These are phyloP conservation scores for Drymonia ruficornis DNA, from an alignment of 2,888 invertebrate genomes.

Conservation along the genomic window DNA sequence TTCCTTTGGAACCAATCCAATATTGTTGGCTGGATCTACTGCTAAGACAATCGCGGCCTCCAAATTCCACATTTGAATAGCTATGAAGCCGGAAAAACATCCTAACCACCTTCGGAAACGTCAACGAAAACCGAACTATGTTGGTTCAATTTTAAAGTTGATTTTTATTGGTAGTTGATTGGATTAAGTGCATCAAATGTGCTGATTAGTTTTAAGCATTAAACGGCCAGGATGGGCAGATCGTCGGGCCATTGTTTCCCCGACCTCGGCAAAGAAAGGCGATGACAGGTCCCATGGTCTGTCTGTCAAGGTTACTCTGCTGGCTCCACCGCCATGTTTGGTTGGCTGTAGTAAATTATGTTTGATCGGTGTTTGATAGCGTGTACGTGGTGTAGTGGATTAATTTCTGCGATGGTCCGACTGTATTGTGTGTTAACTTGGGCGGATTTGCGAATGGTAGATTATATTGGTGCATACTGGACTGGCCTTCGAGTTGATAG, in stretches of 20 bases:
- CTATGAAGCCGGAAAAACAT: slow-evolving; percentile 35
- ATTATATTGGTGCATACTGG: no score
- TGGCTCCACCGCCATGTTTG: slow-evolving; percentile 36
- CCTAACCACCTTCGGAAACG: slow-evolving; percentile 33
- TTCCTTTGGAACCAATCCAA: slow-evolving; percentile 80
- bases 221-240: slow-evolving; percentile 71
- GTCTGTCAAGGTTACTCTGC: slow-evolving; percentile 72
- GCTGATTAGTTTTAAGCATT: slow-evolving; percentile 64
- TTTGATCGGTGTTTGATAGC: slow-evolving; percentile 35
- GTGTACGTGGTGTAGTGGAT: slow-evolving; percentile 24
- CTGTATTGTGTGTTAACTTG: slow-evolving; percentile 19
- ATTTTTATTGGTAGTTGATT: slow-evolving; percentile 13
- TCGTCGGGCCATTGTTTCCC: slow-evolving; percentile 65
- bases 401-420: slow-evolving; percentile 12
- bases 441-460: neutral
- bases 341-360: slow-evolving; percentile 40
- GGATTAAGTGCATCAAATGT: slow-evolving; percentile 50
- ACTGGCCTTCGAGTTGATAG: no score
- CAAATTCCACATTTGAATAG: slow-evolving; percentile 81
- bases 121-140: slow-evolving; percentile 28
- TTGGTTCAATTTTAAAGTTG: slow-evolving; percentile 8
- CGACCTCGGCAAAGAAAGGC: slow-evolving; percentile 78
- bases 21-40: slow-evolving; percentile 64
- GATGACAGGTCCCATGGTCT: slow-evolving; percentile 67
- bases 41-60: slow-evolving; percentile 73